Evolutionary conservation across 64 coral and sea anemone species (phyloP), one percentile per base, ranked within the genome.

Genomic region (Stylophora pistillata): DNA sequence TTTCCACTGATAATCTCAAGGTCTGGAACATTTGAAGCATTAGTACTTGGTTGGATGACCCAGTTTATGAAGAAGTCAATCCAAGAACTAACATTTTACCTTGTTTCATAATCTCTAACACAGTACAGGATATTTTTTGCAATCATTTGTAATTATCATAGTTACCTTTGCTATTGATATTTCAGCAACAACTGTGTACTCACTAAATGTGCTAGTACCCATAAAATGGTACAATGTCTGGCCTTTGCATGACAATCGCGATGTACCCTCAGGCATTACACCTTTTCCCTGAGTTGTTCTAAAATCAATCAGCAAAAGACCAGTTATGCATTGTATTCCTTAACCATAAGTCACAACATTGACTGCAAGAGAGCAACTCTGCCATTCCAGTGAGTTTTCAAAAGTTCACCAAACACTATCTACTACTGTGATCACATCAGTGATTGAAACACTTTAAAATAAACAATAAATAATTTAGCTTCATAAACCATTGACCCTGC

Each of bases 161-260:
- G 13, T 17, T 89, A 98, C 95, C 92, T 98, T 98, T n/a, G 86
- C 89, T 79, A 94, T 60, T 10, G 92, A 78, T 9, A 98, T 89
- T 52, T 94, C 95, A 15, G 92, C 75, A 27, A 98, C 29, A 10
- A 98, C 95, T 15, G 89, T 94, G 89, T 98, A 98, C 47, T 98
- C 95, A 86, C 92, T 92, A n/a, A 98, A 98, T 5, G 95, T 98
- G 17, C 95, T 94, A 20, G 92, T 92, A 17, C 95, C 92, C 89
- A 94, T 92, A 53, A 98, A 98, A 47, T 98, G 95, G 23, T 85
- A 94, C 10, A 98, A 18, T 0, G 56, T 82, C 33, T 98, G 68
- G 26, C 95, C 95, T 56, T 98, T 94, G 54, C 95, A 98, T 5
- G 89, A 89, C 18, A 98, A 94, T 14, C 95, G 75, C 52, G 95